Conservation (phyloP, 1,140 invertebrate genomes). For the Stratiolaelaps scimitus region DNA sequence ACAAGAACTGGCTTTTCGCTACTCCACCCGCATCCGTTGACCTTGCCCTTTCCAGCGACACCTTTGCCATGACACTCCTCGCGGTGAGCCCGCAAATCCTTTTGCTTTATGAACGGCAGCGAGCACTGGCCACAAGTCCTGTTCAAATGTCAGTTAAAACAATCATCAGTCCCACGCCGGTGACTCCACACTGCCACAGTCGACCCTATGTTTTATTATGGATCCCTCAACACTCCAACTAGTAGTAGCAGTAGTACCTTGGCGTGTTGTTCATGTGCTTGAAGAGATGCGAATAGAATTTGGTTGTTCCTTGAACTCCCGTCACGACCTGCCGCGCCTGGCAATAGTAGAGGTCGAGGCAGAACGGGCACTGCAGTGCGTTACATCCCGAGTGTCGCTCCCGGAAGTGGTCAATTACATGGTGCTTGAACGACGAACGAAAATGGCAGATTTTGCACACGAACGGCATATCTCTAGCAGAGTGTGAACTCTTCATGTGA, state of each 20-base stretch:
- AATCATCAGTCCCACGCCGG: too few species aligned
- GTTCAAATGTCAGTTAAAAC: too few species aligned
- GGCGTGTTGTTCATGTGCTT: slow-evolving; percentile 28
- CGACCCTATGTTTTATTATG: too few species aligned
- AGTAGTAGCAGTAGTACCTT: not conserved
- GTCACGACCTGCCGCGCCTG: slow-evolving; percentile 12
- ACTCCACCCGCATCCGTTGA: slow-evolving; percentile 9
- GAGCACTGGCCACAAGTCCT: slow-evolving; percentile 14
- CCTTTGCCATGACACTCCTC: slow-evolving; percentile 3
- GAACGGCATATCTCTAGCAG: slow-evolving; percentile 23
- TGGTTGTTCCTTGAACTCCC: slow-evolving; percentile 19
- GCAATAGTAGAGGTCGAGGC: slow-evolving; percentile 26
- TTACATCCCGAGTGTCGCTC: slow-evolving; percentile 24
- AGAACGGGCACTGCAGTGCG: slow-evolving; percentile 17
- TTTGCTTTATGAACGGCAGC: slow-evolving; percentile 22
- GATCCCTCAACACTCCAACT: not conserved
- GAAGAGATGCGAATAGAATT: slow-evolving; percentile 27
- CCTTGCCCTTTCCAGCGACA: slow-evolving; percentile 17
- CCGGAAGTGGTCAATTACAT: slow-evolving; percentile 21
- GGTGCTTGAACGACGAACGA: slow-evolving; percentile 24
- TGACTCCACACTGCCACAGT: too few species aligned
- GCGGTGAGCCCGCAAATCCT: slow-evolving; percentile 9
- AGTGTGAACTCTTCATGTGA: slow-evolving; percentile 18
- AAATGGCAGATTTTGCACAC: slow-evolving; percentile 22
- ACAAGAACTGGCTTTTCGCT: slow-evolving; percentile 21